Conservation (phyloP, 2,113 vertebrate species). For the Nycticebus coucang region DNA sequence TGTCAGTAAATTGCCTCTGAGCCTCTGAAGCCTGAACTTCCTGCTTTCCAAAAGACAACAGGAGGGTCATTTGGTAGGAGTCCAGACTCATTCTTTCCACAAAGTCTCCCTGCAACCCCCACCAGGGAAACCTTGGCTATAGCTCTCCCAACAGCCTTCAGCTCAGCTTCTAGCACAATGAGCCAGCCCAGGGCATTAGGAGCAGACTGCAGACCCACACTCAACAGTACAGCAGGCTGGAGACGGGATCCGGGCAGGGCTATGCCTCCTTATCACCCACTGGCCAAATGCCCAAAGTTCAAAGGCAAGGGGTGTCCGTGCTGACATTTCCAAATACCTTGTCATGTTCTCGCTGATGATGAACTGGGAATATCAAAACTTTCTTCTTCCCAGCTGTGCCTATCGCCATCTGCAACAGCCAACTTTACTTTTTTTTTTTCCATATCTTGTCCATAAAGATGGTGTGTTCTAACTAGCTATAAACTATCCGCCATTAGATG, state of each 20-base stretch:
- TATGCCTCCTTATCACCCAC: background rate
- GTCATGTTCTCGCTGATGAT: background rate
- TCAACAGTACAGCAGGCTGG: background rate
- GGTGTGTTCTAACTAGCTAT: background rate
- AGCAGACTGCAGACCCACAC: background rate
- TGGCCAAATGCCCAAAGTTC: background rate
- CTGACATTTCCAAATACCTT: background rate
- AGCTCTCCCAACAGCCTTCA: background rate
- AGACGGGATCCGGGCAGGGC: background rate
- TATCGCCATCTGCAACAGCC: background rate
- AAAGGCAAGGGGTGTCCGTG: background rate
- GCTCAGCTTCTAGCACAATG: background rate
- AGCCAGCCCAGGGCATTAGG: background rate
- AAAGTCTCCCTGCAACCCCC: conserved; percentile 42
- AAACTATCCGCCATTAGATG: background rate
- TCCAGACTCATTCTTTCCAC: conserved; percentile 54
- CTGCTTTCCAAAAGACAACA: conserved; percentile 43
- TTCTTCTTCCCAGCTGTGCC: background rate
- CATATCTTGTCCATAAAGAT: background rate
- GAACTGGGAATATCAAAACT: background rate
- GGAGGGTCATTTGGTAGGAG: conserved; percentile 45
- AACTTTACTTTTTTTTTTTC: background rate
- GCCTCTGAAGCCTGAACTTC: conserved; percentile 27
- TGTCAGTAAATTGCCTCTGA: conserved; percentile 39
- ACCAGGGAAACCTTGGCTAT: conserved; percentile 11